Evolutionary conservation across 2,888 invertebrate genomes (phyloP).

Genomic region (Plebejus argus): DNA sequence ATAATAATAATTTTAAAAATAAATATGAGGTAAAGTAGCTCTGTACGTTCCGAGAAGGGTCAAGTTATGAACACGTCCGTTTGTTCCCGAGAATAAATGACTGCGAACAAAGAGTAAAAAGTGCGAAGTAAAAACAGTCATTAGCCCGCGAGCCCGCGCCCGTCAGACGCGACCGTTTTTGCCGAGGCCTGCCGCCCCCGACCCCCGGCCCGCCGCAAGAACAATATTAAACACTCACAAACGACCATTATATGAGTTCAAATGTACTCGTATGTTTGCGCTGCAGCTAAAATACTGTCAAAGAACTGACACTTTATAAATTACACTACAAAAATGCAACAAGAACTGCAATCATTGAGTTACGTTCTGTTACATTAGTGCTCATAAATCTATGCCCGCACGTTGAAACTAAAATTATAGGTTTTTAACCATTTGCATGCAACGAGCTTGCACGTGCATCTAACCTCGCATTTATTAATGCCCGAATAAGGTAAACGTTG

Average conservation of each 20-base stretch:
- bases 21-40: too few species aligned
- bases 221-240: slow-evolving; percentile 19
- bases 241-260: slow-evolving; percentile 7
- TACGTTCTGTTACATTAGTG: neutral
- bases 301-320: slow-evolving; percentile 1
- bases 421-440: neutral
- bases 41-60: neutral
- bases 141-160: slow-evolving; percentile 22
- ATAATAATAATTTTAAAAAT: neutral
- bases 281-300: neutral
- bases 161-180: slow-evolving; percentile 15
- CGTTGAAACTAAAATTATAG: neutral
- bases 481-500: neutral
- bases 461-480: neutral
- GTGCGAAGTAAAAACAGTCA: slow-evolving; percentile 28
- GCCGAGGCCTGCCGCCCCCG: neutral
- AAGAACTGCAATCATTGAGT: neutral
- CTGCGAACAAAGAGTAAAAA: slow-evolving; percentile 21
- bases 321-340: neutral
- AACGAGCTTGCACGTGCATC: neutral
- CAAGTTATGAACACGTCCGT: slow-evolving; percentile 2
- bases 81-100: slow-evolving; percentile 25
- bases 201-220: slow-evolving; percentile 13
- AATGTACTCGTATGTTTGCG: slow-evolving; percentile 1
- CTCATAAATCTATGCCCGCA: neutral